phyloP scores from a whole-genome alignment of 2,888 invertebrate genomes.

The Argyra leucocephala region DNA sequence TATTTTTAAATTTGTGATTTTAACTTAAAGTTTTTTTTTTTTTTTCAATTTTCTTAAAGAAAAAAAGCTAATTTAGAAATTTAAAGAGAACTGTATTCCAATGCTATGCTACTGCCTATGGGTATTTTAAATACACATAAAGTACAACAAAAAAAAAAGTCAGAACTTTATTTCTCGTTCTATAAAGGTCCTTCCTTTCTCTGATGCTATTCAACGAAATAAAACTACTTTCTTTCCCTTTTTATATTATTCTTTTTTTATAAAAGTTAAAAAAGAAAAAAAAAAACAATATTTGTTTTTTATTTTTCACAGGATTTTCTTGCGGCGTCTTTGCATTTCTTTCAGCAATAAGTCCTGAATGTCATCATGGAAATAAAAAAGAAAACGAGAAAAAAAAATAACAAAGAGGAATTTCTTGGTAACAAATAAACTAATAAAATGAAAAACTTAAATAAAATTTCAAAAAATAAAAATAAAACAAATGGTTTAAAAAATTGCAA shows the following conservation, averaged over 20 bases:
- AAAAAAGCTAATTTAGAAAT: too few relatives aligned
- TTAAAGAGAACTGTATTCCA: too few relatives aligned
- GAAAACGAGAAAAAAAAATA: not conserved
- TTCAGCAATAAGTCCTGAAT: not conserved
- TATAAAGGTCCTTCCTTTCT: too few relatives aligned
- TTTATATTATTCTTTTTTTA: not conserved
- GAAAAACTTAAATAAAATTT: not conserved
- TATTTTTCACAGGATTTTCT: constrained; percentile 2
- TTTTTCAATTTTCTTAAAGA: too few relatives aligned
- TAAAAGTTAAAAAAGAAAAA: not conserved
- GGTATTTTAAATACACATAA: too few relatives aligned
- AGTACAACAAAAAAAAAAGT: too few relatives aligned
- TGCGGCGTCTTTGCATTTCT: constrained; percentile 6
- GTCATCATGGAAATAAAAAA: constrained; percentile 5
- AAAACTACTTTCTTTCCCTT: not conserved
- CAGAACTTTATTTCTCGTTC: too few relatives aligned
- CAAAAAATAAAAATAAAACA: not conserved
- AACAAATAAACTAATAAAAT: not conserved
- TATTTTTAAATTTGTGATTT: too few relatives aligned
- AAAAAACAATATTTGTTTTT: not conserved
- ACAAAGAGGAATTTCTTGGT: not conserved
- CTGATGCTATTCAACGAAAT: too few relatives aligned
- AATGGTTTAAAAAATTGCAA: not conserved
- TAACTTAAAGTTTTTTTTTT: too few relatives aligned
- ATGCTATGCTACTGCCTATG: too few relatives aligned